phyloP scores from a whole-genome alignment of 37 sponge, comb jelly and placozoan species.

The Petrosia ficiformis region DNA sequence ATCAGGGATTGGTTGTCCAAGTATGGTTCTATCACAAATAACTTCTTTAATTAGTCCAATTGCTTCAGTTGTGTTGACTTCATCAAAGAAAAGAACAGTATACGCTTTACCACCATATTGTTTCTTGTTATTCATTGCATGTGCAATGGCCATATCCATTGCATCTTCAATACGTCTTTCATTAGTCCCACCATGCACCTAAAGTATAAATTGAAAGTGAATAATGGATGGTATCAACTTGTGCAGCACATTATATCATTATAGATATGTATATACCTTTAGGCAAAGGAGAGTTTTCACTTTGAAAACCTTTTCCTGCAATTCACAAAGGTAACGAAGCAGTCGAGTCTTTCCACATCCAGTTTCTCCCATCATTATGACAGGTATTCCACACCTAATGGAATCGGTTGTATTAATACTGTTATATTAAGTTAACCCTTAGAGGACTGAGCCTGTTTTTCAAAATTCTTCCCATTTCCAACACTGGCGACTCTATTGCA shows the following conservation, averaged over 20 bases:
- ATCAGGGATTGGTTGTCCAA: slow-evolving; percentile 32
- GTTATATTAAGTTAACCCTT: no score
- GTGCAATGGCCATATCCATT: slow-evolving; percentile 54
- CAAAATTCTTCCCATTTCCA: no score
- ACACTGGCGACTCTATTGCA: no score
- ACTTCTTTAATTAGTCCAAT: slow-evolving; percentile 85
- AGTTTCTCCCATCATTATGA: slow-evolving; percentile 88
- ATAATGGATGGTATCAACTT: neutral
- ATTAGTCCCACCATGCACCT: slow-evolving; percentile 90
- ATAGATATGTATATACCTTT: neutral
- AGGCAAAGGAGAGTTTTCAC: neutral
- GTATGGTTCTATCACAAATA: slow-evolving; percentile 89
- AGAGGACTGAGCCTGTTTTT: no score
- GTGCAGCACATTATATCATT: neutral
- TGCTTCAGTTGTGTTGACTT: slow-evolving; percentile 12
- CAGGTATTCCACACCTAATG: slow-evolving; percentile 75
- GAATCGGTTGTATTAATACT: no score
- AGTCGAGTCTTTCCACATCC: slow-evolving; percentile 87
- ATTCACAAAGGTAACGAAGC: slow-evolving; percentile 57
- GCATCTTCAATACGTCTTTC: slow-evolving; percentile 46
- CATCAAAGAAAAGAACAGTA: slow-evolving; percentile 31
- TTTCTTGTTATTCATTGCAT: slow-evolving; percentile 44
- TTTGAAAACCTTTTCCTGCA: slow-evolving; percentile 17
- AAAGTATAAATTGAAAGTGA: neutral
- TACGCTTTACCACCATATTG: slow-evolving; percentile 43